Base-by-base conservation (phyloP, 2,888 invertebrate species). In the Acanthosoma haemorrhoidale region DNA sequence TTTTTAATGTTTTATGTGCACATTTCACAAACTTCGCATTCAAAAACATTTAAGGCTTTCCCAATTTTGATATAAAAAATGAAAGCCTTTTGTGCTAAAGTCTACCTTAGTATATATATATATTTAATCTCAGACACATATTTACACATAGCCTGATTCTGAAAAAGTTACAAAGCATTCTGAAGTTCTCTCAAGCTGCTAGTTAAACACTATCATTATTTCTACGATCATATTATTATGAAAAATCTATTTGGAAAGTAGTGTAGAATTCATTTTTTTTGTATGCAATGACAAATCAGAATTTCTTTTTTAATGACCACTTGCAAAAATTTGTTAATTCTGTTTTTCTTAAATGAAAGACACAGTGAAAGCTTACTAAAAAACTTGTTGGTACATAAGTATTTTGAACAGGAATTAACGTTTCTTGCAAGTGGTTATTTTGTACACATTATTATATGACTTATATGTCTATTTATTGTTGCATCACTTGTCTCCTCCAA, bases 171-270 rank as follows among this genome's bases (percentile, higher is more conserved):
- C 39, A 64, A 64, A 41, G 39, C 64, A 25, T 25, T 39, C 18
- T 38, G n/a, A 38, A 34, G 39, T 39, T 13, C 21, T 63, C 43
- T 21, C 16, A 64, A 64, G 64, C 64, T 25, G 29, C 64, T 64
- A 64, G 9, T 9, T 29, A 39, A 41, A 41, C 39, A 21, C 38
- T 64, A 25, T 29, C 11, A 8, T 11, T 25, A 5, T 18, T 16
- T 39, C 64, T 64, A 64, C 64, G 15, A 31, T 41, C 15, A 64
- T 64, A 64, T 29, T 21, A 57, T 5, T 59, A 32, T 32, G 32
- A 32, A 59, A 41, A 64, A 11, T 29, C 64, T 64, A 64, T 29
- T 39, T 31, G 25, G 64, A 64, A 64, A 64, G 64, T 64, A 64
- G 64, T 64, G 64, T 64, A 64, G 64, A 64, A 64, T 64, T 39